A percentile compares a stretch with the other conserved stretches of the same genome.
These are phyloP conservation scores for Ichneumoninae sp. DNA, from an alignment of 2,888 invertebrate genomes.

Conservation along the genomic window DNA sequence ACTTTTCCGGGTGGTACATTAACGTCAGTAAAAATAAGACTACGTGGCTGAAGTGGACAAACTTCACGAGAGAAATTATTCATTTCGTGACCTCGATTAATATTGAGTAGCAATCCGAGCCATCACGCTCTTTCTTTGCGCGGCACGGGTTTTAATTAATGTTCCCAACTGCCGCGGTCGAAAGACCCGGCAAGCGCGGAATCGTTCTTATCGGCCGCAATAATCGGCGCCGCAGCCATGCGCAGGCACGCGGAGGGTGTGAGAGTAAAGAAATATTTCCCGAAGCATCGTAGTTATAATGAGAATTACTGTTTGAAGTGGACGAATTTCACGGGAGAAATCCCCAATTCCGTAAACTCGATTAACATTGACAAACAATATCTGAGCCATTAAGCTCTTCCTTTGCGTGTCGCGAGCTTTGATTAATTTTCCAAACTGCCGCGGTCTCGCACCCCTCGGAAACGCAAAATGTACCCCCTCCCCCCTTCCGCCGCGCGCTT, in stretches of 20 bases:
- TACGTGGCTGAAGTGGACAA: not conserved
- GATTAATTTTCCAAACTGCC: constrained; percentile 41
- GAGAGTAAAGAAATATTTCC: not conserved
- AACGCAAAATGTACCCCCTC: not conserved
- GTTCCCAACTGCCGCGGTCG: constrained; percentile 14
- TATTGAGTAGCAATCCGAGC: constrained; percentile 56
- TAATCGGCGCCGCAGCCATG: not conserved
- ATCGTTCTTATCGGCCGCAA: not conserved
- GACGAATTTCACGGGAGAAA: constrained; percentile 7
- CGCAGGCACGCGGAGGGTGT: not conserved
- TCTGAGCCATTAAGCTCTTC: constrained; percentile 36
- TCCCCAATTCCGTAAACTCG: constrained; percentile 53
- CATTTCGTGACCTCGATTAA: constrained; percentile 60
- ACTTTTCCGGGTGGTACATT: not conserved
- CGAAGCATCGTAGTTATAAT: constrained; percentile 5
- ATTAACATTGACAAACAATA: constrained; percentile 63
- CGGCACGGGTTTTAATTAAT: constrained; percentile 19
- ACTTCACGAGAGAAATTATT: constrained; percentile 33
- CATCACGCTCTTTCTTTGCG: constrained; percentile 13
- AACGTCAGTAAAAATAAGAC: not conserved
- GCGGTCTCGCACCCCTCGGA: not conserved
- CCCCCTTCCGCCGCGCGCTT: not conserved
- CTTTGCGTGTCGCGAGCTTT: not conserved
- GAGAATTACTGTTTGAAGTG: not conserved
- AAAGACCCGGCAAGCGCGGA: not conserved